Conservation (phyloP, 2,797 vertebrate species). For the Paratrypauchen microcephalus region DNA sequence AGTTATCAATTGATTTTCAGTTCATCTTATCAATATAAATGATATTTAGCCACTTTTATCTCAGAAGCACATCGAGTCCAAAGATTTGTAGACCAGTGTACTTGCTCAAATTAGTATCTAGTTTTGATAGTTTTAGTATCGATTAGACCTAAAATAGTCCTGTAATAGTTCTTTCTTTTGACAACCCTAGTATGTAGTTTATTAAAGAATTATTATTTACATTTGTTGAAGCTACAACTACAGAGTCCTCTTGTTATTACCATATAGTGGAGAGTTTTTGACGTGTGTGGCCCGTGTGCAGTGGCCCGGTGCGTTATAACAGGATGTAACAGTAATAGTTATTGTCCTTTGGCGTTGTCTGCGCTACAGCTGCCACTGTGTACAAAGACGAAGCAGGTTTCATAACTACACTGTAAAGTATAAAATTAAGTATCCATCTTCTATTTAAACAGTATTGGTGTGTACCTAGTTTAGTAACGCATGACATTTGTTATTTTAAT, state of each 20-base stretch:
- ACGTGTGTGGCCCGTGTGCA: neutral
- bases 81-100: no score
- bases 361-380: neutral
- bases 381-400: neutral
- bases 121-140: no score
- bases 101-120: no score
- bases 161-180: no score
- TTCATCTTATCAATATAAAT: no score
- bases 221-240: neutral
- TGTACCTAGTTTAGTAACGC: neutral
- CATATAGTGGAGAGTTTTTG: neutral
- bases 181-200: no score
- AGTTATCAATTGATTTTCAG: no score
- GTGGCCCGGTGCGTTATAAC: neutral
- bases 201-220: no score
- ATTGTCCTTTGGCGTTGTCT: neutral
- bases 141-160: no score
- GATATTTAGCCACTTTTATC: no score
- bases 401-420: neutral
- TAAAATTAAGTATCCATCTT: neutral
- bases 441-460: neutral
- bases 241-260: neutral
- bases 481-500: no score
- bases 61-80: no score
- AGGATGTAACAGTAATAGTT: conserved; percentile 1